Evolutionary conservation across 2,888 invertebrate genomes (phyloP), one percentile per base, ranked within the genome.

Genomic region (Galerucella nymphaeae): DNA sequence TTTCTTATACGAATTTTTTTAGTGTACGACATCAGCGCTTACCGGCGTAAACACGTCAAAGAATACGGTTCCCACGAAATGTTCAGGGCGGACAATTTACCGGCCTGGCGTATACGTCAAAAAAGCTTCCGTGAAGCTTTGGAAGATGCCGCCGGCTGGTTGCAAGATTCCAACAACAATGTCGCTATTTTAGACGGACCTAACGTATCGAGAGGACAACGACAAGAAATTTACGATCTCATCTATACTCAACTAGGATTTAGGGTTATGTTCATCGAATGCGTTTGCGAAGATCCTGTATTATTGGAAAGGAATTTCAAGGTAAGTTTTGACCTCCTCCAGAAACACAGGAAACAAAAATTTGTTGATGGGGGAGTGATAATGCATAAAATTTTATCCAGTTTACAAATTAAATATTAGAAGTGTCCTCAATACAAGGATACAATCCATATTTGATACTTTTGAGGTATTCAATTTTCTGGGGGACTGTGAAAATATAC

Each of bases 1-100:
- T 4, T 4, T 23, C 2, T 23, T 14, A 20, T 55, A 64, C 8
- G 14, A n/a, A 23, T 38, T 61, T 16, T 42, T 20, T 83, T 87
- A 97, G 97, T 96, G 75, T 96, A 97, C 89, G 95, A 96, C 88
- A 95, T 97, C 81, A 96, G 96, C 82, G 95, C 96, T 83, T 97
- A 97, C 86, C 90, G 96, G 18, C 91, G 96, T 68, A 93, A 92
- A 75, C 94, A 93, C 81, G 93, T 95, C 86, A 92, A 94, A 76
- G 89, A 93, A 69, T 96, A 95, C 85, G 93, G 92, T 76, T 93
- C 92, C 80, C 95, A 95, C 84, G 96, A 96, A 83, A 94, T 97
- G 87, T 97, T 97, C 89, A 91, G 93, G 66, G 92, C 94, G 0
- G 93, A 95, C 86, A 96, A 97, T 86, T 89, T 90, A 75, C 93